Base-by-base conservation (phyloP, 2,113 vertebrate genomes). In the Gallinago media region DNA sequence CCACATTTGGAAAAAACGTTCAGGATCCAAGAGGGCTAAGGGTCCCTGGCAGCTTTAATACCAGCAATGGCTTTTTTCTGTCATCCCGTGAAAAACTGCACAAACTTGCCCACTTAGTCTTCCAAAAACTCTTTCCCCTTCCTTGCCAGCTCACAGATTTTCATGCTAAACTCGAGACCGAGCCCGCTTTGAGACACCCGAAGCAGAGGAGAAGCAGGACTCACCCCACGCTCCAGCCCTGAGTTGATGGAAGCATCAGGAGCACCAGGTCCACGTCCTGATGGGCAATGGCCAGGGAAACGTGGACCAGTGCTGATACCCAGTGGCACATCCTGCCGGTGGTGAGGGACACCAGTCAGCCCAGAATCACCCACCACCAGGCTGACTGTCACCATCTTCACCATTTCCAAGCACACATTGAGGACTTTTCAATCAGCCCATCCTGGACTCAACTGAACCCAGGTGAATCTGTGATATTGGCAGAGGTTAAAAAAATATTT, bases 271-370 rank as follows among this genome's bases (percentile, higher is more conserved):
- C n/a, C 54, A 40, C 0, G 0, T 15, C 59, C 65, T 19, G 50
- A 27, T 4, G 2, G 2, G 0, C 0, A 2, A 29, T 1, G 20
- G 27, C 27, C 1, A 1, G 14, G 46, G 31, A 32, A 49, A 31
- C 2, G 0, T 2, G 5, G 46, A 13, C 15, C 3, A 1, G 25
- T 23, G 29, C 42, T 1, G 1, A 49, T 7, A 6, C 25, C 29
- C 34, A 36, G 14, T 4, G 1, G 47, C 47, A 49, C 54, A 31
- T 19, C 42, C 49, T 36, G 34, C 31, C 27, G 11, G 67, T 1
- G 0, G 7, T 4, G 4, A 29, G 27, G 44, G 31, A 34, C 54
- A 29, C 2, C 0, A 18, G 10, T 17, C 52, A 52, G 58, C 50
- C 59, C 23, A 19, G 32, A 38, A 26, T 19, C 29, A 25, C 29